phyloP scores from a whole-genome alignment of 2,113 vertebrate species.

The Symphodus melops region DNA sequence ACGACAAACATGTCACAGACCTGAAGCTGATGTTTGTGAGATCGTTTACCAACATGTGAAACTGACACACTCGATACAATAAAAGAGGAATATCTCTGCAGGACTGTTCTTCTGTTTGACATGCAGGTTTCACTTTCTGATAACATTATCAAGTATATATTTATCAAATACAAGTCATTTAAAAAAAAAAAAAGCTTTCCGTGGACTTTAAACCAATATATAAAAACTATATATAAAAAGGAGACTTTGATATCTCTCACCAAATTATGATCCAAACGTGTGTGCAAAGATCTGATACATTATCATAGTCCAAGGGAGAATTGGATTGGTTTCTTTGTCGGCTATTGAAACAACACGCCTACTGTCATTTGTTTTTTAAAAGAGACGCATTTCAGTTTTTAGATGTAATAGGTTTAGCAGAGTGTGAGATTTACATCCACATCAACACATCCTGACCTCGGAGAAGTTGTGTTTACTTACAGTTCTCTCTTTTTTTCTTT shows the following conservation, averaged over 20 bases:
- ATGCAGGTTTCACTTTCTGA: conserved; percentile 6
- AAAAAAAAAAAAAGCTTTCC: not conserved
- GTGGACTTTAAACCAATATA: not conserved
- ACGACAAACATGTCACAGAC: conserved; percentile 6
- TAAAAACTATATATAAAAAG: not conserved
- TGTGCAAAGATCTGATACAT: not conserved
- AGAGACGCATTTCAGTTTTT: not conserved
- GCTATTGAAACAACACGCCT: not conserved
- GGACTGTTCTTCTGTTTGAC: not conserved
- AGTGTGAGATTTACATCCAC: not conserved
- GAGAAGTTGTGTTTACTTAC: conserved; percentile 68
- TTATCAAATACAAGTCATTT: too few species aligned
- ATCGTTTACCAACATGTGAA: not conserved
- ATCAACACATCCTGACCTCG: not conserved
- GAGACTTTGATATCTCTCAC: not conserved
- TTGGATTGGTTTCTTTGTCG: not conserved
- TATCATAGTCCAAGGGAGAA: not conserved
- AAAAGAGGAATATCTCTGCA: not conserved
- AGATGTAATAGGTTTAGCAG: not conserved
- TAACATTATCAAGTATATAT: too few species aligned
- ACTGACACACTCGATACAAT: conserved; percentile 9
- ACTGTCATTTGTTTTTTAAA: not conserved
- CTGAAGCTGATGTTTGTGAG: not conserved
- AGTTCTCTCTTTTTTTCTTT: conserved; percentile 67
- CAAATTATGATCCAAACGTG: conserved; percentile 5